phyloP scores from a whole-genome alignment of 2,797 vertebrate genomes.

The Enteromius anoplus region DNA sequence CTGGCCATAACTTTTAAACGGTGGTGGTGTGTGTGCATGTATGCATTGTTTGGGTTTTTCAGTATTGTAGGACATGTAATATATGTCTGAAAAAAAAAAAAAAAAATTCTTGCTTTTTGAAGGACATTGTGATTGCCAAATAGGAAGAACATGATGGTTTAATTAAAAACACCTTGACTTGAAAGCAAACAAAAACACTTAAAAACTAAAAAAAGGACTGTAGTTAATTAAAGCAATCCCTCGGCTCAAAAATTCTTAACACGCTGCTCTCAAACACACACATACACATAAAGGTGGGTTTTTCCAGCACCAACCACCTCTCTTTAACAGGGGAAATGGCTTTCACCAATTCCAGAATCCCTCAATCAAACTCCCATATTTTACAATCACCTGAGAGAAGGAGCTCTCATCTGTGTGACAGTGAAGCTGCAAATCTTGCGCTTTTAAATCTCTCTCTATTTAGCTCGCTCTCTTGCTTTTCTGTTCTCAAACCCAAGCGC shows the following conservation, averaged over 20 bases:
- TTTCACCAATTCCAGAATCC: constrained; percentile 49
- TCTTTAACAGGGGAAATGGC: constrained; percentile 40
- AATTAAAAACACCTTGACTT: constrained; percentile 44
- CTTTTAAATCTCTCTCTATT: constrained; percentile 60
- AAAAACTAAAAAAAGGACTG: constrained; percentile 7
- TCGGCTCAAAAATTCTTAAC: constrained; percentile 24
- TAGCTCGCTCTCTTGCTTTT: constrained; percentile 1
- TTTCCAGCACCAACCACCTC: constrained; percentile 29
- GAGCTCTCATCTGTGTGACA: constrained; percentile 50
- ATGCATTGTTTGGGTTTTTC: not conserved
- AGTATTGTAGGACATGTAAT: not conserved
- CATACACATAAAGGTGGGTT: not conserved
- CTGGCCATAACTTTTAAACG: not conserved
- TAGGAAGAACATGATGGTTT: constrained; percentile 32
- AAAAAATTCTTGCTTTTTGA: constrained; percentile 16
- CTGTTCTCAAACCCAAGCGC: constrained; percentile 50
- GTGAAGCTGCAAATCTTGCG: constrained; percentile 59
- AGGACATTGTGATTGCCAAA: constrained; percentile 39
- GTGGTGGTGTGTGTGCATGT: not conserved
- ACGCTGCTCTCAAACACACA: constrained; percentile 5
- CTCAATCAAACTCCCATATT: constrained; percentile 33
- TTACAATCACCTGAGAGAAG: constrained; percentile 46
- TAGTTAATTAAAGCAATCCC: constrained; percentile 54
- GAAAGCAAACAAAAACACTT: constrained; percentile 34
- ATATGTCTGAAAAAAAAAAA: constrained; percentile 2